phyloP scores from a whole-genome alignment of 2,888 invertebrate species.

The Galeruca laticollis region DNA sequence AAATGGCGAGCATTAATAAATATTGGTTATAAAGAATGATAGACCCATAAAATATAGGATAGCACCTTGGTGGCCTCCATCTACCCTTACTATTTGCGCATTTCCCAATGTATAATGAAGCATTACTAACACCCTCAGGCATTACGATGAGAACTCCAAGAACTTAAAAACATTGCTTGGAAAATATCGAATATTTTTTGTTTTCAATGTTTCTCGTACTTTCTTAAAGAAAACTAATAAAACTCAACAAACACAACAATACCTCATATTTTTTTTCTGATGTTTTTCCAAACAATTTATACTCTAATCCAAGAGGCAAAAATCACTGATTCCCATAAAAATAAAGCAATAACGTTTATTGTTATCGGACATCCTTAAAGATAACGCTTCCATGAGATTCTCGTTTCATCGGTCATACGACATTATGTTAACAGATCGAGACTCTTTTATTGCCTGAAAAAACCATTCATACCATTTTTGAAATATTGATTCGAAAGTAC shows the following conservation, averaged over 20 bases:
- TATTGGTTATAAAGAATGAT: too few relatives aligned
- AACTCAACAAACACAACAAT: not conserved
- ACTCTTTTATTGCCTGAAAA: slow-evolving; percentile 44
- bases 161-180: too few relatives aligned
- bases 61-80: too few relatives aligned
- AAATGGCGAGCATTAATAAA: too few relatives aligned
- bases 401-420: slow-evolving; percentile 40
- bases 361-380: slow-evolving; percentile 48
- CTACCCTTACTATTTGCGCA: too few relatives aligned
- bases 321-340: slow-evolving; percentile 45
- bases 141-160: too few relatives aligned
- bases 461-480: not conserved
- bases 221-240: too few relatives aligned
- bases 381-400: slow-evolving; percentile 37
- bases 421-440: slow-evolving; percentile 39
- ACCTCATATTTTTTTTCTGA: not conserved
- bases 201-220: too few relatives aligned
- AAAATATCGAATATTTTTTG: too few relatives aligned
- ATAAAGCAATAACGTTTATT: slow-evolving; percentile 50
- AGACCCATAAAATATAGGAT: too few relatives aligned
- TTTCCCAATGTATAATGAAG: too few relatives aligned
- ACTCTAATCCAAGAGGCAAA: slow-evolving; percentile 37
- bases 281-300: slow-evolving; percentile 42
- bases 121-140: too few relatives aligned
- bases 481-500: not conserved